A percentile compares a stretch with the other conserved stretches of the same genome.
phyloP scores from a whole-genome alignment of 2,113 vertebrate species.

The Calidris pygmaea region DNA sequence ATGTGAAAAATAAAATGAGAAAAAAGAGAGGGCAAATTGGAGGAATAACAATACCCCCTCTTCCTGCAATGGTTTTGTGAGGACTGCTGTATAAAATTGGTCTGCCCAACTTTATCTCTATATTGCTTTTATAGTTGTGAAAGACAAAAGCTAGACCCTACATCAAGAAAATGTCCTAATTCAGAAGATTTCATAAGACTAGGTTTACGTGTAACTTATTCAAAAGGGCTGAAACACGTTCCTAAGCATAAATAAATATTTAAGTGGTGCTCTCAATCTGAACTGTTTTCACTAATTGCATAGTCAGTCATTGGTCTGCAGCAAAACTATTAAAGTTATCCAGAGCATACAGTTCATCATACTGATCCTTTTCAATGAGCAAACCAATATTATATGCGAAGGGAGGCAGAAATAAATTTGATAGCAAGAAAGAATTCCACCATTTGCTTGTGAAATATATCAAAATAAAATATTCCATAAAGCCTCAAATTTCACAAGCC shows the following conservation, averaged over 20 bases:
- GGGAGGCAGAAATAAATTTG: neutral
- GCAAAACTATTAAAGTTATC: neutral
- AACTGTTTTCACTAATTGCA: neutral
- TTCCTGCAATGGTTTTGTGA: neutral
- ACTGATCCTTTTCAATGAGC: neutral
- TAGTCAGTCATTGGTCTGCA: neutral
- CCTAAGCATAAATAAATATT: neutral
- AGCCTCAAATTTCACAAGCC: neutral
- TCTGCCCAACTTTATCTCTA: neutral
- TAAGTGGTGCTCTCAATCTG: accelerated
- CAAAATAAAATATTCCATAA: neutral
- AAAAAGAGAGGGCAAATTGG: neutral
- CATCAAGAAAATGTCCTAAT: neutral
- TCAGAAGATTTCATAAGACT: neutral
- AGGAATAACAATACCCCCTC: neutral
- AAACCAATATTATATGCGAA: neutral
- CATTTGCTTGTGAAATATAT: neutral
- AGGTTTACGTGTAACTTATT: neutral
- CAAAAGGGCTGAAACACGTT: neutral
- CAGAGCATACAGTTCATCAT: neutral
- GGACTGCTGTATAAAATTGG: neutral
- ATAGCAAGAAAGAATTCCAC: neutral
- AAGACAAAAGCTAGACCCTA: neutral
- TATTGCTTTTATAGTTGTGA: neutral
- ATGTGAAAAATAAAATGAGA: neutral